phyloP scores from a whole-genome alignment of 2,113 vertebrate species.

The Saguinus imperator region DNA sequence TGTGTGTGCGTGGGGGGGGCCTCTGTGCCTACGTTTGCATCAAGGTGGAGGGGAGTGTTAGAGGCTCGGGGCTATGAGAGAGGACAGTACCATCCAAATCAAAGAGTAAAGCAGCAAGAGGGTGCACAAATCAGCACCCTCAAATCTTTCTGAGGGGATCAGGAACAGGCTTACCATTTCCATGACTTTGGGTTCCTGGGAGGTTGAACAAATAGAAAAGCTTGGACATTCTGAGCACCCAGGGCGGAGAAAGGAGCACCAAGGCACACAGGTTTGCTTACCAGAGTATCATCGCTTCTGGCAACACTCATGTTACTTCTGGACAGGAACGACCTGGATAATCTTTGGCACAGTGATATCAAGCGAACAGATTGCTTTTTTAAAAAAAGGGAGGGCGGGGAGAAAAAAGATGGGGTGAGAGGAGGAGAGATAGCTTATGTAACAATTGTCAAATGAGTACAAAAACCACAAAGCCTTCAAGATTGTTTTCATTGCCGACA shows the following conservation, averaged over 20 bases:
- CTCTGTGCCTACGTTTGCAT: not conserved
- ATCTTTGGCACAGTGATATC: slow-evolving; percentile 98
- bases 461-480: not conserved
- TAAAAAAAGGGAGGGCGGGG: slow-evolving; percentile 55
- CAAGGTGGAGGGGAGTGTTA: too few relatives aligned
- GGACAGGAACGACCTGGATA: slow-evolving; percentile 98
- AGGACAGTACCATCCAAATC: not conserved
- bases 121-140: not conserved
- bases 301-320: slow-evolving; percentile 98
- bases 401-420: not conserved
- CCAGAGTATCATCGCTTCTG: slow-evolving; percentile 97
- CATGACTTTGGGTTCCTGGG: not conserved
- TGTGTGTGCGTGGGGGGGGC: too few relatives aligned
- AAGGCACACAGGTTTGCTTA: slow-evolving; percentile 82
- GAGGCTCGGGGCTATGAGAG: not conserved
- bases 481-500: not conserved
- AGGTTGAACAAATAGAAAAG: not conserved
- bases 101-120: not conserved
- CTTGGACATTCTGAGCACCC: not conserved
- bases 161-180: not conserved
- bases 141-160: not conserved
- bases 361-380: slow-evolving; percentile 97
- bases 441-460: not conserved
- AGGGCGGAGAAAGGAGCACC: not conserved
- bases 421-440: not conserved